These are phyloP conservation scores for Sigmodon hispidus DNA, from an alignment of 2,113 vertebrate species.

Conservation along the genomic window DNA sequence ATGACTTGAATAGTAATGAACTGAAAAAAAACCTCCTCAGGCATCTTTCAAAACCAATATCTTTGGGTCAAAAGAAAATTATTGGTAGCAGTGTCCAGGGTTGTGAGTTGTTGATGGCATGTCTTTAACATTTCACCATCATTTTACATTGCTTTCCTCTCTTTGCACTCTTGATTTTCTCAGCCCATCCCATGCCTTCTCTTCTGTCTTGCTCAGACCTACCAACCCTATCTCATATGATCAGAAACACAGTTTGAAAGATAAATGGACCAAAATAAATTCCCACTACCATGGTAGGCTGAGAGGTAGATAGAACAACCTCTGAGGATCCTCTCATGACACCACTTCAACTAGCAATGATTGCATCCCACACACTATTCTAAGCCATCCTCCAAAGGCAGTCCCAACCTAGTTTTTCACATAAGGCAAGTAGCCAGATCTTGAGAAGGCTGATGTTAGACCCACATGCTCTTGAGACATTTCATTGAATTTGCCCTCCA, in stretches of 20 bases:
- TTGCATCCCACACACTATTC: neutral
- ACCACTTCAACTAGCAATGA: neutral
- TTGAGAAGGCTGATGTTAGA: neutral
- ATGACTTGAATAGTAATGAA: constrained; percentile 19
- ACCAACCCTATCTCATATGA: neutral
- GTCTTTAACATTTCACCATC: neutral
- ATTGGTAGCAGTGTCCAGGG: neutral
- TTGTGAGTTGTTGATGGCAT: neutral
- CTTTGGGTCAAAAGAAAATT: neutral
- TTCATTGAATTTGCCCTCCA: neutral
- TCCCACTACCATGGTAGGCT: neutral
- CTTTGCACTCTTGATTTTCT: neutral
- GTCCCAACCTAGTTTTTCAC: neutral
- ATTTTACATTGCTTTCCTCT: neutral
- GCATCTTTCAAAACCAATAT: neutral
- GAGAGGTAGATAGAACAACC: neutral
- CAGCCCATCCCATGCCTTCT: neutral
- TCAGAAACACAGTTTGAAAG: constrained; percentile 27
- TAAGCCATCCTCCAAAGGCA: neutral
- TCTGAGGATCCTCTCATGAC: neutral
- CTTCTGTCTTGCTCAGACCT: neutral
- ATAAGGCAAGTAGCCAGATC: neutral
- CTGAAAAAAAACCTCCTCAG: neutral
- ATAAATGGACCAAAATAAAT: neutral
- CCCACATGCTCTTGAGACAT: neutral